phyloP scores from a whole-genome alignment of 2,888 invertebrate genomes.

The Stenotaenia linearis region DNA sequence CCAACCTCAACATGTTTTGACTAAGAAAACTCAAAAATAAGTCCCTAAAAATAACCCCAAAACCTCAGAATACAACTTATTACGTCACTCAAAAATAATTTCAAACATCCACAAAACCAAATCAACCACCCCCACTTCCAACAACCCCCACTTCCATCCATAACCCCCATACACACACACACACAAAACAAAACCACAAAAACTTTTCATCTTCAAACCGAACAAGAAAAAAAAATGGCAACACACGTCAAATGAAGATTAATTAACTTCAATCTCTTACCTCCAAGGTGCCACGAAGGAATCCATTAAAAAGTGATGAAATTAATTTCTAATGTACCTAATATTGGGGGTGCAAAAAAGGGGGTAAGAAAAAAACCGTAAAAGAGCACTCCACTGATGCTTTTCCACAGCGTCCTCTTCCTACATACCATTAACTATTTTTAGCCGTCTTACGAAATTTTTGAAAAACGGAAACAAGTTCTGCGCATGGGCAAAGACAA shows the following conservation, averaged over 20 bases:
- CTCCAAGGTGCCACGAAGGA: slow-evolving; percentile 34
- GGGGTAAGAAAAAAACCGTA: neutral
- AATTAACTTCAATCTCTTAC: slow-evolving; percentile 10
- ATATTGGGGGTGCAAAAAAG: neutral
- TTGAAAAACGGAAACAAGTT: slow-evolving; percentile 21
- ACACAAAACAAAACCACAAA: too few relatives aligned
- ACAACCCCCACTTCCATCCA: too few relatives aligned
- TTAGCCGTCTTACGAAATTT: slow-evolving; percentile 24
- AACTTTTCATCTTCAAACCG: too few relatives aligned
- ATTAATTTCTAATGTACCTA: neutral
- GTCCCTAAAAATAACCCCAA: too few relatives aligned
- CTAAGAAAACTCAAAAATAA: too few relatives aligned
- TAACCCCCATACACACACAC: too few relatives aligned
- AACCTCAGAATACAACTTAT: neutral
- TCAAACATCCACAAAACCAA: too few relatives aligned
- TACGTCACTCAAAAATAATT: neutral
- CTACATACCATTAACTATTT: slow-evolving; percentile 31
- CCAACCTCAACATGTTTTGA: too few relatives aligned
- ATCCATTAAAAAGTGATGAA: slow-evolving; percentile 24
- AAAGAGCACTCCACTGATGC: slow-evolving; percentile 7
- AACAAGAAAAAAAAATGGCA: neutral
- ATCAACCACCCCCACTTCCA: too few relatives aligned
- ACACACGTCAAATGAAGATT: neutral
- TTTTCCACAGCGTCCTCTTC: slow-evolving; percentile 28
- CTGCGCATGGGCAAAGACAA: slow-evolving; percentile 29